These are phyloP conservation scores for Numida meleagris DNA, from an alignment of 2,113 vertebrate genomes.

Conservation along the genomic window DNA sequence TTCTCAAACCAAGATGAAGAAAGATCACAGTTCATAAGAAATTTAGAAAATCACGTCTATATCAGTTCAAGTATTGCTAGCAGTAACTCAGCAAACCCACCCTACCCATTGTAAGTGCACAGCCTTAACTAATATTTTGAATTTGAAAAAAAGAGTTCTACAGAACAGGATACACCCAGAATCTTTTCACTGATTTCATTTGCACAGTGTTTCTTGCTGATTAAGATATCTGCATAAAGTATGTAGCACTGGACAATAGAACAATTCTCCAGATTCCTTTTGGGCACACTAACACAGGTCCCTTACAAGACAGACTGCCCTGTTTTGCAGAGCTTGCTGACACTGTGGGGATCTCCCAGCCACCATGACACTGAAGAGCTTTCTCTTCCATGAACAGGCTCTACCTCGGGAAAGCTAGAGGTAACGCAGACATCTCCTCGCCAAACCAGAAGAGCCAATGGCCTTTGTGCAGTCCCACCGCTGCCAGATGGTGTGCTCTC, in stretches of 20 bases:
- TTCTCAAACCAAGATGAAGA: background rate
- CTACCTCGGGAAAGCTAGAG: background rate
- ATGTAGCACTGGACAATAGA: background rate
- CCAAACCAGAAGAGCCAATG: background rate
- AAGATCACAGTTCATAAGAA: background rate
- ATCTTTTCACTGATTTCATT: background rate
- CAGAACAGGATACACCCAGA: background rate
- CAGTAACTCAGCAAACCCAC: background rate
- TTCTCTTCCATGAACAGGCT: background rate
- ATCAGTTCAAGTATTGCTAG: background rate
- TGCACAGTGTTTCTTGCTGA: background rate
- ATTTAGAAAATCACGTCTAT: background rate
- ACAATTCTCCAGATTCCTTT: background rate
- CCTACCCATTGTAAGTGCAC: fast-evolving
- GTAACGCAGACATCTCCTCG: background rate
- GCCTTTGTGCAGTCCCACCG: background rate
- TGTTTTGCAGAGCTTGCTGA: background rate
- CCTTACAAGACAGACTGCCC: background rate
- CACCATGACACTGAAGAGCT: background rate
- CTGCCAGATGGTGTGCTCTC: background rate
- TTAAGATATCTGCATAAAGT: fast-evolving
- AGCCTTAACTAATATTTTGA: background rate
- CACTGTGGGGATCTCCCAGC: background rate
- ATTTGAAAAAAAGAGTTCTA: background rate
- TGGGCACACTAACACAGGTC: background rate